A percentile compares a stretch with the other conserved stretches of the same genome.
Evolutionary conservation across 1,140 invertebrate genomes (phyloP).

Genomic region (Oreohelix idahoensis): DNA sequence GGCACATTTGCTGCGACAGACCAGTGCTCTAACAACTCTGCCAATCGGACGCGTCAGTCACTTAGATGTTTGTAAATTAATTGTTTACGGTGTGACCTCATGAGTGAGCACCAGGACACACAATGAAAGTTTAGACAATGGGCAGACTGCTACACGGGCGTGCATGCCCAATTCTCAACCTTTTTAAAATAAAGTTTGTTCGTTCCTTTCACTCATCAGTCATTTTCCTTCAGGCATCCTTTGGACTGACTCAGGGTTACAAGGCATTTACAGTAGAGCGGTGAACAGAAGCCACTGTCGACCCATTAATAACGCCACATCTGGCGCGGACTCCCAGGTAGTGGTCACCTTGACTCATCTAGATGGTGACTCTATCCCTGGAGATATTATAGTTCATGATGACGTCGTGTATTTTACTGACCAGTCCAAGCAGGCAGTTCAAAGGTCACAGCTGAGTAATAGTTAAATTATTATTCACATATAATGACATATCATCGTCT

Average conservation of each 20-base stretch:
- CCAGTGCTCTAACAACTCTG: too few relatives aligned
- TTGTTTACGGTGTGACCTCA: too few relatives aligned
- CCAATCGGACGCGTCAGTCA: too few relatives aligned
- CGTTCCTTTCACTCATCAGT: neutral
- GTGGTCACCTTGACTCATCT: neutral
- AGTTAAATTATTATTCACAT: too few relatives aligned
- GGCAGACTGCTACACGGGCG: too few relatives aligned
- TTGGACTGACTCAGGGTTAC: neutral
- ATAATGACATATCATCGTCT: too few relatives aligned
- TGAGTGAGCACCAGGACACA: too few relatives aligned
- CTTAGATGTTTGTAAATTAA: too few relatives aligned
- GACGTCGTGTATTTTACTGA: slow-evolving; percentile 19
- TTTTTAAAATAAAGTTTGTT: too few relatives aligned
- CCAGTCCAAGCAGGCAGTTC: slow-evolving; percentile 1
- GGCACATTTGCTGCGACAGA: too few relatives aligned
- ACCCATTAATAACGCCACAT: neutral
- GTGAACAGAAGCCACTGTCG: neutral
- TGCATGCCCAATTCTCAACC: too few relatives aligned
- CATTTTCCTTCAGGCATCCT: neutral
- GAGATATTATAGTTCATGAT: neutral
- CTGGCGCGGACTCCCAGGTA: neutral
- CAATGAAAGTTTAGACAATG: too few relatives aligned
- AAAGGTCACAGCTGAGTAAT: slow-evolving; percentile 16
- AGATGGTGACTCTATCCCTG: neutral
- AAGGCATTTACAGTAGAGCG: neutral